Evolutionary conservation across 2,797 vertebrate genomes (phyloP), one percentile per base, ranked within the genome.

Genomic region (Hippocampus kuda): DNA sequence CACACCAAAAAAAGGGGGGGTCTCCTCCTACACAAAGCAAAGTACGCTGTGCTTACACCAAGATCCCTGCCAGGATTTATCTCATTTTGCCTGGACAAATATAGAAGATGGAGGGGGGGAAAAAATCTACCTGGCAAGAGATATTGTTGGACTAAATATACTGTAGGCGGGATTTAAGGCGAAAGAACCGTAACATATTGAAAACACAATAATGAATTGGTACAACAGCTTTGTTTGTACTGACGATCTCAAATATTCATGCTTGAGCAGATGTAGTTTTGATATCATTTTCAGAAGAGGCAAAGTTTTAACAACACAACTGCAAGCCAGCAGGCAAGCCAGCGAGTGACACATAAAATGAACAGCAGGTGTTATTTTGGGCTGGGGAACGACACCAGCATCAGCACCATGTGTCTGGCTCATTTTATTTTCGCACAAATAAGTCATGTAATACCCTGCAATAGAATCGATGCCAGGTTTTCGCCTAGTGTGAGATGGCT

Each of bases 301-400:
- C 61, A 2, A 67, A 53, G 68, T 77, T 77, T 69, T 75, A 76
- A 73, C 66, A 73, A 66, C 78, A 75, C 70, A 84, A 77, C 79
- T 83, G 75, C 76, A 76, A 76, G 75, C 71, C 77, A 66, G 72
- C 70, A 70, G 60, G 59, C 68, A 73, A 7, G 68, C 69, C 72
- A 68, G 70, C 84, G 78, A 83, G 57, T 74, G 71, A 77, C 67
- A 78, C 71, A 74, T 74, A 26, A 86, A 84, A 88, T 82, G 77
- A 84, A 83, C 83, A 83, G 87, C 83, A 82, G 81, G 81, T 74
- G 87, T 73, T 88, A 88, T 89, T 89, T 90, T 88, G 89, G 85
- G 82, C 80, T 75, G 71, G 77, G 69, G 78, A 61, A 61, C 22
- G 59, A 20, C 59, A 61, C 13, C 5, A 7, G 59, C 59, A 61